Conservation (phyloP, 2,888 invertebrate genomes). For the Agapostemon virescens region DNA sequence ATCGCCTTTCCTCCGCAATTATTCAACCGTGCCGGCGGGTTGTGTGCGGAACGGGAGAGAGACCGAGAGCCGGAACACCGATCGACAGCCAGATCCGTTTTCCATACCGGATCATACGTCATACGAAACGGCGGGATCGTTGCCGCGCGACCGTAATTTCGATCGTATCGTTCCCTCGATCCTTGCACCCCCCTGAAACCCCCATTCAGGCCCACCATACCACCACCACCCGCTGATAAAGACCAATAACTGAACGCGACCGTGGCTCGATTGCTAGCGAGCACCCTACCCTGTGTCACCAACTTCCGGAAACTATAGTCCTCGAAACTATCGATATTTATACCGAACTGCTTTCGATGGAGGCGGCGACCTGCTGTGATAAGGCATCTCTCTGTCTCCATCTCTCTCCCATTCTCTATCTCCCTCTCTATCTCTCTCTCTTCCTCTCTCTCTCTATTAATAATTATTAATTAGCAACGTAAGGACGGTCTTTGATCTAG, state of each 20-base stretch:
- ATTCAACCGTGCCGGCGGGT: conserved; percentile 37
- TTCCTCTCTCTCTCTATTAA: not conserved
- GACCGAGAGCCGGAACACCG: conserved; percentile 1
- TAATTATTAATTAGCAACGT: conserved; percentile 13
- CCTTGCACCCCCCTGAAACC: not conserved
- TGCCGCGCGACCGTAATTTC: conserved; percentile 46
- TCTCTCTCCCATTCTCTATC: not conserved
- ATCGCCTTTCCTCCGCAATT: conserved; percentile 58
- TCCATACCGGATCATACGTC: conserved; percentile 29
- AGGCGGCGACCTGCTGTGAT: not conserved
- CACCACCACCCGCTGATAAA: conserved; percentile 3
- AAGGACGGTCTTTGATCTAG: not conserved
- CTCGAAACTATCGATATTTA: conserved; percentile 16
- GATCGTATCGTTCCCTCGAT: conserved; percentile 30
- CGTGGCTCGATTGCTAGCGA: not conserved
- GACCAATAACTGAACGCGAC: conserved; percentile 25
- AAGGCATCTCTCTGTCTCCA: not conserved
- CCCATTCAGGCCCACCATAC: not conserved
- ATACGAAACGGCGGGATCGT: conserved; percentile 42
- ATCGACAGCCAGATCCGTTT: conserved; percentile 39
- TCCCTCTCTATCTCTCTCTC: not conserved
- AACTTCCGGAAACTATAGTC: conserved; percentile 26
- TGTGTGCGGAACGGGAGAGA: conserved; percentile 10
- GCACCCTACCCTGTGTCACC: not conserved
- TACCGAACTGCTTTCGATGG: conserved; percentile 34